Evolutionary conservation across 2,888 invertebrate species (phyloP).

Genomic region (Drosophila paranaensis): DNA sequence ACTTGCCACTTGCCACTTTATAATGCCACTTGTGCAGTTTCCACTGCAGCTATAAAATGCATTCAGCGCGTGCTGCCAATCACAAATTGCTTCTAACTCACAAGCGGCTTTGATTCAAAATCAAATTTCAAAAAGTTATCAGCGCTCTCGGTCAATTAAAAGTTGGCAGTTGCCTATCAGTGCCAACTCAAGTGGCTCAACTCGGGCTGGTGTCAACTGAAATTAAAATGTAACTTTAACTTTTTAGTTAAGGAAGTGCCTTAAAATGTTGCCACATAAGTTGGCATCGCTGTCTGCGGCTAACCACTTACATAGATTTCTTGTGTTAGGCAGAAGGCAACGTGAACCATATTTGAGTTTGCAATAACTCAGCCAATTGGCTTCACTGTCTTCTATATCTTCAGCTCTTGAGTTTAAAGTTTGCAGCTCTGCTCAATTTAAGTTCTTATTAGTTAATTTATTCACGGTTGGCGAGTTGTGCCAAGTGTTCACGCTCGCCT

Average conservation of each 20-base stretch:
- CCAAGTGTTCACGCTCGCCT: slow-evolving; percentile 30
- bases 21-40: slow-evolving; percentile 37
- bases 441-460: neutral
- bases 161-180: neutral
- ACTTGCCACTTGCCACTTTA: slow-evolving; percentile 34
- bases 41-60: slow-evolving; percentile 30
- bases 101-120: slow-evolving; percentile 6
- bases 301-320: neutral
- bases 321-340: neutral
- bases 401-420: neutral
- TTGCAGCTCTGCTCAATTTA: neutral
- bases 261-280: neutral
- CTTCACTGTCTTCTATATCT: neutral
- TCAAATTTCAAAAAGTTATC: neutral
- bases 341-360: neutral
- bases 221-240: too few relatives aligned
- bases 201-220: too few relatives aligned
- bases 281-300: neutral
- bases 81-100: slow-evolving; percentile 7
- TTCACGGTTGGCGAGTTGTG: slow-evolving; percentile 16
- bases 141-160: neutral
- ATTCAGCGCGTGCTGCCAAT: slow-evolving; percentile 12
- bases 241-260: too few relatives aligned
- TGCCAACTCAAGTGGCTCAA: too few relatives aligned
- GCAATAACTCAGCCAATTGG: neutral